phyloP scores from a whole-genome alignment of 2,113 vertebrate genomes.

The Takifugu bimaculatus region DNA sequence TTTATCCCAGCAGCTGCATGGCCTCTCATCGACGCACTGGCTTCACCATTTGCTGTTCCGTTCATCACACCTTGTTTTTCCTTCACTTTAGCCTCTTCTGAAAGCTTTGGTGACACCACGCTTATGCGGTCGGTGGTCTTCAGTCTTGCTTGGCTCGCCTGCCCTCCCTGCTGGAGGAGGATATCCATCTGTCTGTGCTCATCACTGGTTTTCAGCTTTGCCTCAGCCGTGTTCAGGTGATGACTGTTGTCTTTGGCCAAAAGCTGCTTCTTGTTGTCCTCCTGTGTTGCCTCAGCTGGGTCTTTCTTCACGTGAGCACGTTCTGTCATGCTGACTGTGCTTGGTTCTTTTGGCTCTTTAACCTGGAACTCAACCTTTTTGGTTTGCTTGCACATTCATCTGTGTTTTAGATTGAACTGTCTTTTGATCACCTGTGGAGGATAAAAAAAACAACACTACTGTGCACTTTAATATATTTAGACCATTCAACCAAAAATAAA shows the following conservation, averaged over 20 bases:
- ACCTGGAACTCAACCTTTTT: constrained; percentile 55
- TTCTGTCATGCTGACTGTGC: constrained; percentile 26
- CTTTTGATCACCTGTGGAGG: constrained; percentile 61
- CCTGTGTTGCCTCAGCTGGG: constrained; percentile 21
- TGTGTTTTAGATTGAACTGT: constrained; percentile 42
- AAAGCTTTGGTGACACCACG: constrained; percentile 16
- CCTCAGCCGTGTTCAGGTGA: constrained; percentile 23
- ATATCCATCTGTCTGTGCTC: constrained; percentile 16
- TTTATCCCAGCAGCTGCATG: constrained; percentile 30
- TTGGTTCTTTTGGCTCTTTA: constrained; percentile 46
- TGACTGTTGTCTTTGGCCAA: constrained; percentile 30
- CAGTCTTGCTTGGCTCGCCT: constrained; percentile 29
- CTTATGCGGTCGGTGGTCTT: constrained; percentile 40
- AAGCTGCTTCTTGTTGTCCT: constrained; percentile 32
- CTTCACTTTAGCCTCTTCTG: constrained; percentile 24
- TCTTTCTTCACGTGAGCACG: constrained; percentile 32
- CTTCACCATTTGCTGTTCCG: constrained; percentile 37
- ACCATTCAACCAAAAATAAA: constrained; percentile 6
- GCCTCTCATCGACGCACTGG: constrained; percentile 20
- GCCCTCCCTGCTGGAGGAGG: constrained; percentile 24
- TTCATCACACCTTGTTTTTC: constrained; percentile 35
- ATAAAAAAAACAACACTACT: constrained; percentile 41
- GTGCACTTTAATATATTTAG: constrained; percentile 30
- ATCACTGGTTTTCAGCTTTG: constrained; percentile 17
- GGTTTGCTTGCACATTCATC: constrained; percentile 31